A percentile compares a stretch with the other conserved stretches of the same genome.
These are phyloP conservation scores for Callitettix versicolor DNA, from an alignment of 1,140 invertebrate species.

Conservation along the genomic window DNA sequence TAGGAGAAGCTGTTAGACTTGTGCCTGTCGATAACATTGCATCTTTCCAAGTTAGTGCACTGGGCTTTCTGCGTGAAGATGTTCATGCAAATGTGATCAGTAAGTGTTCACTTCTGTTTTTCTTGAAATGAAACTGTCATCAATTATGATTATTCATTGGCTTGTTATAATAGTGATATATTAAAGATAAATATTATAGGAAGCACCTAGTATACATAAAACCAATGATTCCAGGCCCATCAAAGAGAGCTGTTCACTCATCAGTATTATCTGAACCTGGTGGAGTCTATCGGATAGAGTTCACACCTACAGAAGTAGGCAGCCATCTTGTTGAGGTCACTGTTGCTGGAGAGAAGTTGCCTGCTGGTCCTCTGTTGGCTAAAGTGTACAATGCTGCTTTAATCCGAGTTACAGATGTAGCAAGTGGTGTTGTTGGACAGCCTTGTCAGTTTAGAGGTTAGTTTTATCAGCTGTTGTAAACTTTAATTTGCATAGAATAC, in stretches of 20 bases:
- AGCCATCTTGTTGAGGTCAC: constrained; percentile 81
- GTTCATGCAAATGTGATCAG: constrained; percentile 41
- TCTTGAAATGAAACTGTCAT: neutral
- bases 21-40: constrained; percentile 76
- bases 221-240: constrained; percentile 47
- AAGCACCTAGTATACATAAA: too few species aligned
- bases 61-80: constrained; percentile 53
- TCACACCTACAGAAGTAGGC: constrained; percentile 82
- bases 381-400: constrained; percentile 88
- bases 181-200: neutral
- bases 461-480: constrained; percentile 14
- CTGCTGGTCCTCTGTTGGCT: constrained; percentile 73
- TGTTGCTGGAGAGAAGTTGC: constrained; percentile 74
- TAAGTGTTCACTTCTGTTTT: constrained; percentile 32
- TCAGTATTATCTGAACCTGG: constrained; percentile 59
- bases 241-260: constrained; percentile 54
- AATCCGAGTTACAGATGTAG: constrained; percentile 82
- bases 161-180: neutral
- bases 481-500: too few species aligned
- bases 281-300: constrained; percentile 78
- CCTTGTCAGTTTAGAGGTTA: constrained; percentile 85
- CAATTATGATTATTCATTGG: neutral
- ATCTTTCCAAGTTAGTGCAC: constrained; percentile 68
- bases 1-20: constrained; percentile 75
- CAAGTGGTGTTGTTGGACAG: constrained; percentile 76